These are phyloP conservation scores for Virgularia gustaviana DNA, from an alignment of 92 coral and sea anemone species.

Conservation along the genomic window DNA sequence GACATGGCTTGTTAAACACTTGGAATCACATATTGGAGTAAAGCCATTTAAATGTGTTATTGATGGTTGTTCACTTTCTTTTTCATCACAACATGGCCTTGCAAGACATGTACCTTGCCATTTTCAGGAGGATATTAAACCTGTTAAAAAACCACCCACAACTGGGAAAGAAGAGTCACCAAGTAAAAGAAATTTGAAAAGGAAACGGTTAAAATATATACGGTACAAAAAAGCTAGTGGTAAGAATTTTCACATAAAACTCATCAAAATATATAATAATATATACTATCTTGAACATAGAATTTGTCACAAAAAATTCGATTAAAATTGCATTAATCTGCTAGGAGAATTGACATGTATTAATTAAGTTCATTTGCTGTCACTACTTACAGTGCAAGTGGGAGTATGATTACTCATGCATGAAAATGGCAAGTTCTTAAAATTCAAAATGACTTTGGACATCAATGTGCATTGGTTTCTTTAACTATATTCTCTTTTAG, in stretches of 20 bases:
- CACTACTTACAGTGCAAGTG: too few relatives aligned
- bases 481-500: too few relatives aligned
- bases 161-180: conserved; percentile 62
- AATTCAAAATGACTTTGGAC: too few relatives aligned
- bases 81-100: conserved; percentile 88
- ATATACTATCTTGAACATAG: background rate
- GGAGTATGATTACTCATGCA: too few relatives aligned
- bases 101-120: conserved; percentile 96
- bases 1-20: conserved; percentile 93
- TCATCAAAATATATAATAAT: background rate
- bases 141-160: conserved; percentile 52
- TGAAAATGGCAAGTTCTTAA: too few relatives aligned
- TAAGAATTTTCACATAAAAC: conserved; percentile 12
- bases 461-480: too few relatives aligned
- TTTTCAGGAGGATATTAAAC: conserved; percentile 72
- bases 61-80: conserved; percentile 82
- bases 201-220: conserved; percentile 62
- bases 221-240: conserved; percentile 77
- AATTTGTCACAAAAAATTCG: too few relatives aligned
- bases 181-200: conserved; percentile 59
- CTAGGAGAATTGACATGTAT: too few relatives aligned
- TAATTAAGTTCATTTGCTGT: too few relatives aligned
- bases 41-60: conserved; percentile 96
- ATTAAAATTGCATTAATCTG: too few relatives aligned
- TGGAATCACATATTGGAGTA: conserved; percentile 90